These are phyloP conservation scores for Enteromius mattozi DNA, from an alignment of 2,797 vertebrate species.

Conservation along the genomic window DNA sequence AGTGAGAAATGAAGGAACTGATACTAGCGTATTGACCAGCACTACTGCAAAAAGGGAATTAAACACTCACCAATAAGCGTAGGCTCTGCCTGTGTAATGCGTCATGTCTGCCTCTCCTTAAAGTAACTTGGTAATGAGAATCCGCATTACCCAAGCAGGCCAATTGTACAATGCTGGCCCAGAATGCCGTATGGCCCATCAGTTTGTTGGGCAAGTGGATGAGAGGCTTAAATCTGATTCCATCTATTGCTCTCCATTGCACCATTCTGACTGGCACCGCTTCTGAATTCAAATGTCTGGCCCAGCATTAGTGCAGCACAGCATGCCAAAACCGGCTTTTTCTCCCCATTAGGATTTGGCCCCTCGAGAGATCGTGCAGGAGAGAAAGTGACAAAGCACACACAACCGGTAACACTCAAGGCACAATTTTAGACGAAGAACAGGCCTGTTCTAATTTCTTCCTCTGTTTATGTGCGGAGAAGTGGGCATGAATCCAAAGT, in stretches of 20 bases:
- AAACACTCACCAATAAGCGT: slow-evolving; percentile 59
- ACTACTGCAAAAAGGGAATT: slow-evolving; percentile 59
- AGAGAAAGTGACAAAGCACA: slow-evolving; percentile 44
- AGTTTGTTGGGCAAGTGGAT: slow-evolving; percentile 48
- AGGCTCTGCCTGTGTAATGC: slow-evolving; percentile 34
- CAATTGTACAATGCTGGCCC: slow-evolving; percentile 44
- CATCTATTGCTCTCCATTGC: slow-evolving; percentile 59
- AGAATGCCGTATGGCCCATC: slow-evolving; percentile 51
- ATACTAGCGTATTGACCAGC: slow-evolving; percentile 58
- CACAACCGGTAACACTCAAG: slow-evolving; percentile 45
- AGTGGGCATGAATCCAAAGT: slow-evolving; percentile 41
- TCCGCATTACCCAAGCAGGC: slow-evolving; percentile 32
- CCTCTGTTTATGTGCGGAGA: slow-evolving; percentile 51
- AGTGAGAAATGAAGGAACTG: slow-evolving; percentile 51
- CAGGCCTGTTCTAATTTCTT: slow-evolving; percentile 45
- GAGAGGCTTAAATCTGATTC: slow-evolving; percentile 58
- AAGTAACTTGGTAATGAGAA: slow-evolving; percentile 56
- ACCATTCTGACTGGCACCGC: slow-evolving; percentile 56
- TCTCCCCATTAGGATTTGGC: slow-evolving; percentile 54
- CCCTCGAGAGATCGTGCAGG: slow-evolving; percentile 45
- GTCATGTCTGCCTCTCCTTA: slow-evolving; percentile 41
- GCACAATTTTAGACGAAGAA: slow-evolving; percentile 55
- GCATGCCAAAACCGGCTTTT: slow-evolving; percentile 55
- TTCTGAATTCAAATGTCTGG: slow-evolving; percentile 63
- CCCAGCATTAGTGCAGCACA: slow-evolving; percentile 47